phyloP scores from a whole-genome alignment of 2,888 invertebrate genomes.

The Dromius quadrimaculatus region DNA sequence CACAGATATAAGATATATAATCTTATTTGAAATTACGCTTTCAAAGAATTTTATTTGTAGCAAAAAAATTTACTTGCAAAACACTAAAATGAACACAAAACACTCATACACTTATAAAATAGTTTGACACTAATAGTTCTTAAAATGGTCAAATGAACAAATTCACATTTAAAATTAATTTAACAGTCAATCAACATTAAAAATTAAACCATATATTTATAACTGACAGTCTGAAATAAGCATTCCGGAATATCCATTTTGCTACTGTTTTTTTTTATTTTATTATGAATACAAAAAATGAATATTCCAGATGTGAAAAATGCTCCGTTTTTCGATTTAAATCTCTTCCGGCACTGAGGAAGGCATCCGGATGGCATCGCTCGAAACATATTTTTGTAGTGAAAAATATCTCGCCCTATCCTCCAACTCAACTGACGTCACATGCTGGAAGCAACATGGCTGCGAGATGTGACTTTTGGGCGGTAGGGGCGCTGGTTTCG shows the following conservation, averaged over 20 bases:
- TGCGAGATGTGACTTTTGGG: slow-evolving; percentile 85
- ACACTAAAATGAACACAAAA: not conserved
- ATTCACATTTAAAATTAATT: slow-evolving; percentile 3
- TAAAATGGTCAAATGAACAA: not conserved
- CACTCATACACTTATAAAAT: slow-evolving; percentile 22
- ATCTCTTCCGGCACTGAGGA: slow-evolving; percentile 47
- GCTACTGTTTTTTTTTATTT: not conserved
- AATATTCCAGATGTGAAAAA: too few relatives aligned
- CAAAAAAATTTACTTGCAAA: not conserved
- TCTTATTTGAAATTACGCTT: slow-evolving; percentile 15
- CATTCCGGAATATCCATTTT: not conserved
- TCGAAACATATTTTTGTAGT: slow-evolving; percentile 74
- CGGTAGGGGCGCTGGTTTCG: slow-evolving; percentile 74
- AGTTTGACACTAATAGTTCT: slow-evolving; percentile 4
- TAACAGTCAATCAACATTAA: slow-evolving; percentile 9
- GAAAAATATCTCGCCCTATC: slow-evolving; percentile 77
- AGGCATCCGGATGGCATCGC: slow-evolving; percentile 54
- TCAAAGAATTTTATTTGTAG: not conserved
- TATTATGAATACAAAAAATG: too few relatives aligned
- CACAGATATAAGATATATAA: slow-evolving; percentile 49
- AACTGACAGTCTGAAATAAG: slow-evolving; percentile 16
- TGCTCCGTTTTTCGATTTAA: slow-evolving; percentile 46
- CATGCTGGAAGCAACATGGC: slow-evolving; percentile 87
- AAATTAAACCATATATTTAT: slow-evolving; percentile 13
- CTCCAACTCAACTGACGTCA: slow-evolving; percentile 80